Evolutionary conservation across 2,888 invertebrate genomes (phyloP), one percentile per base, ranked within the genome.

Genomic region (Ectemnius continuus): DNA sequence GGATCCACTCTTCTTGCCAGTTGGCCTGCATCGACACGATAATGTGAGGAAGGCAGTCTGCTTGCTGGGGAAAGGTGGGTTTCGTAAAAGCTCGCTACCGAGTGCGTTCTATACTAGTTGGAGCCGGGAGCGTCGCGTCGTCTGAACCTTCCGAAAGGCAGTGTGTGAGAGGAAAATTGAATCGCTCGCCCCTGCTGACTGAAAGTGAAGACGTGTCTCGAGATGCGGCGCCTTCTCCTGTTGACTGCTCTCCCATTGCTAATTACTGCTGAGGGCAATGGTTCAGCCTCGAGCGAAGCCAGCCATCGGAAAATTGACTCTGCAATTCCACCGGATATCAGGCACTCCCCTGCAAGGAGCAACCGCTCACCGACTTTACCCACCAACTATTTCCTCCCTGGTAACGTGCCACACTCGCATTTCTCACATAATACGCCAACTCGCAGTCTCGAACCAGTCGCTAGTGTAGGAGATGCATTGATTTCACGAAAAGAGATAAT

Each of bases 301-400:
- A 18, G 57, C 8, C 60, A 56, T 45, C 16, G n/a, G n/a, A 70
- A 71, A 64, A 56, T 75, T 14, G 81, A 76, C 57, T 16, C 75
- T 18, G 16, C 60, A 2, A 47, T 48, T 48, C 69, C 45, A 18
- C 56, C 78, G 62, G 83, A 83, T 59, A 52, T 67, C 52, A 78
- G 71, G 48, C 75, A 75, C n/a, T 61, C 67, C 18, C 8, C 76
- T 14, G 57, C 64, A 16, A 18, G 58, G 5, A 18, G 56, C 45
- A 52, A 47, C 13, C 61, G 45, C 23, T 72, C 65, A 4, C 68
- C 84, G 61, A 73, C 78, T 23, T 20, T 81, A 20, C 75, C 85
- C 26, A 61, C 78, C 52, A 83, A 77, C 80, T 83, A 88, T 70
- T 88, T 83, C 76, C 70, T 85, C 20, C 67, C 83, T 16, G 86